phyloP scores from a whole-genome alignment of 2,113 vertebrate genomes.

The Tautogolabrus adspersus region DNA sequence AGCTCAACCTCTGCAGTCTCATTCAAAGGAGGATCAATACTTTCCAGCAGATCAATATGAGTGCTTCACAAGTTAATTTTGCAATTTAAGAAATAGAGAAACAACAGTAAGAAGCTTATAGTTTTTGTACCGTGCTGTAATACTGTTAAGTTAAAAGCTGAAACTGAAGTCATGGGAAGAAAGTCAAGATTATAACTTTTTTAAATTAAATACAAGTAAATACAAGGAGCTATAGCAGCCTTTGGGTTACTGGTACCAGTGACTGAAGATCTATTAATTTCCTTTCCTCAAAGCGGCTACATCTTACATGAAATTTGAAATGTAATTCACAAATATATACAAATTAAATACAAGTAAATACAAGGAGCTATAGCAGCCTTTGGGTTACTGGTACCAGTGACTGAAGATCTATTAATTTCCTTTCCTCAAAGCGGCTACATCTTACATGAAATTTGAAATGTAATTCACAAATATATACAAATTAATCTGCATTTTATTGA shows the following conservation, averaged over 20 bases:
- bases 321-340: no score
- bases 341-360: neutral
- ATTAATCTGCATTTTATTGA: no score
- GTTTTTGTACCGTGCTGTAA: neutral
- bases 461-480: no score
- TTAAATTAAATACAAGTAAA: neutral
- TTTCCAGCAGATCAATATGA: conserved; percentile 40
- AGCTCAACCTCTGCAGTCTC: conserved; percentile 8
- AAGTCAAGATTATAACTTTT: neutral
- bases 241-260: neutral
- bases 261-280: neutral
- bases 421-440: no score
- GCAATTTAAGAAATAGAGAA: conserved; percentile 32
- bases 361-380: neutral
- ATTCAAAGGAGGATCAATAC: conserved; percentile 26
- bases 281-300: no score
- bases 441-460: no score
- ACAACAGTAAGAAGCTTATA: neutral
- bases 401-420: neutral
- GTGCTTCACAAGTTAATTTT: conserved; percentile 41
- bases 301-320: no score
- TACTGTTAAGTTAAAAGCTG: neutral
- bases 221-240: neutral
- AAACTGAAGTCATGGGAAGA: neutral
- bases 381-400: neutral